Base-by-base conservation (phyloP, 2,888 invertebrate genomes). In the Tetragonula carbonaria region DNA sequence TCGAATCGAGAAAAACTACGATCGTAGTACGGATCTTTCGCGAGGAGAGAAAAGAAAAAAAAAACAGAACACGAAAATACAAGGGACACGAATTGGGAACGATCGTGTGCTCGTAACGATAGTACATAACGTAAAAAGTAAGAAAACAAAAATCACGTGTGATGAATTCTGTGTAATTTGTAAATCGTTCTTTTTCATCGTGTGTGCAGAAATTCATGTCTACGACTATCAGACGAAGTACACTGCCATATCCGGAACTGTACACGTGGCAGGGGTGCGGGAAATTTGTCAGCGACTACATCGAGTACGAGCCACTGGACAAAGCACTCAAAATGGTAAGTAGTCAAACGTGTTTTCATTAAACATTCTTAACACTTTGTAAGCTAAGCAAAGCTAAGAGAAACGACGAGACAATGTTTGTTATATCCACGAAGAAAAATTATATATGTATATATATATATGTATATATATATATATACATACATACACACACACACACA, bases 161-260 rank as follows among this genome's bases (percentile, higher is more conserved):
- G 77, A 62, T 72, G 76, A 76, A 72, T 71, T 86, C 70, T 80
- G 67, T 74, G 59, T 55, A 76, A 33, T 59, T 75, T 16, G 16
- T 77, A 65, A 78, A 75, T 80, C 67, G 66, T 53, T 80, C 67
- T 63, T 53, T 33, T 80, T 55, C 45, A 80, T 45, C 38, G 38
- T 45, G 38, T 78, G 84, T 93, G 57, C 93, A 98, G 98, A 98
- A 98, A 96, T 97, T 98, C 96, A 98, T 98, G 63, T 98, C 97
- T 89, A 97, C 97, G 11, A 96, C 97, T 4, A 96, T 98, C 86
- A 95, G 97, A 66, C 97, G 97, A 38, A 98, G 98, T 21, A 96
- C 96, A 86, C 95, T 98, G 80, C 96, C 97, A 28, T 97, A 96
- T 94, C 95, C 96, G 14, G 96, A 96, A 90, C 95, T 98, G 66